Conservation (phyloP, 1,140 invertebrate genomes). For the Ridgeia piscesae region DNA sequence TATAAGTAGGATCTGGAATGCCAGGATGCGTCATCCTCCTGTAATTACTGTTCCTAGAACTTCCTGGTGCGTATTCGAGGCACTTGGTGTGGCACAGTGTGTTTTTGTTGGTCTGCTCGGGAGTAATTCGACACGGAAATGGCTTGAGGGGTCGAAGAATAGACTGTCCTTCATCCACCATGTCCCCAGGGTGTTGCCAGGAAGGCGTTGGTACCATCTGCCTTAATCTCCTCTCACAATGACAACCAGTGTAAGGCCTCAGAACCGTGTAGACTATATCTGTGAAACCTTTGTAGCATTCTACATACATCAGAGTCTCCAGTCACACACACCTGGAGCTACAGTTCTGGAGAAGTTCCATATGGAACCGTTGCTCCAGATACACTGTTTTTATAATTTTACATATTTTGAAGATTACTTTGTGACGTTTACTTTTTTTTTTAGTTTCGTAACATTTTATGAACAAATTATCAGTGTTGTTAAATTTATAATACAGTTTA, state of each 20-base stretch:
- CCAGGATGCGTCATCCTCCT: background rate
- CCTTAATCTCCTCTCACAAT: background rate
- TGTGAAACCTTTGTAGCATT: background rate
- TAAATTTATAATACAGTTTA: no score
- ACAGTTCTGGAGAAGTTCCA: background rate
- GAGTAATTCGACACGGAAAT: background rate
- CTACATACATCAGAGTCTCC: background rate
- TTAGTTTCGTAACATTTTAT: no score
- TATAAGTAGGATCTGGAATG: background rate
- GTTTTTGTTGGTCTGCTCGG: background rate
- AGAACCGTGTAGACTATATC: background rate
- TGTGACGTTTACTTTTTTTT: background rate
- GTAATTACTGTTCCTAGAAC: background rate
- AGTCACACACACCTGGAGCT: background rate
- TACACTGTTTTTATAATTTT: background rate
- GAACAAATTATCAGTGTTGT: no score
- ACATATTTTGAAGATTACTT: background rate
- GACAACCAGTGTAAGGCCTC: background rate
- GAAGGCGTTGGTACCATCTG: background rate
- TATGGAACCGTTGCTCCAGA: background rate
- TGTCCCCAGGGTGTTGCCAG: background rate
- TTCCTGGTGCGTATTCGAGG: background rate
- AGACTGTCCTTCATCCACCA: background rate
- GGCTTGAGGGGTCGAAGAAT: background rate
- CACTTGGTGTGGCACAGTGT: background rate